These are phyloP conservation scores for Crotalus horridus DNA, from an alignment of 2,113 vertebrate genomes.

Conservation along the genomic window DNA sequence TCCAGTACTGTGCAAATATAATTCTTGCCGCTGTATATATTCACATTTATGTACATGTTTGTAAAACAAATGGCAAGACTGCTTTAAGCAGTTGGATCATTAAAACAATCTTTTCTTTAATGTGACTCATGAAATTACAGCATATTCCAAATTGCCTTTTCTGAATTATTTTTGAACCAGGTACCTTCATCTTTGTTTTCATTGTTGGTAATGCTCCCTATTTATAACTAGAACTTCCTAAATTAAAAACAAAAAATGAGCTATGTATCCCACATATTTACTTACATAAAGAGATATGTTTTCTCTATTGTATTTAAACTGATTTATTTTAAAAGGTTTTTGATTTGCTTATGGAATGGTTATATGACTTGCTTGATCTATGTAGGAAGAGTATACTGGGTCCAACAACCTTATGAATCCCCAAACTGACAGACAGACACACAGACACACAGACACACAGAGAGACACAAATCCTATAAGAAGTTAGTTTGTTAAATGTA, in stretches of 20 bases:
- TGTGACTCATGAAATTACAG: background rate
- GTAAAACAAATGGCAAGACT: background rate
- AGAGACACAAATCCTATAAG: background rate
- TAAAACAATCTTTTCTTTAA: background rate
- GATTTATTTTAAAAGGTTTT: background rate
- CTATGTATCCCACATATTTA: background rate
- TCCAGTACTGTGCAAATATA: too few species aligned
- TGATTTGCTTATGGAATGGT: background rate
- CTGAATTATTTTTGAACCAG: background rate
- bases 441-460: background rate
- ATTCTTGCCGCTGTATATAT: background rate
- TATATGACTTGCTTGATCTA: background rate
- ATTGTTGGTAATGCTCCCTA: background rate
- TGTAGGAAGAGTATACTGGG: background rate
- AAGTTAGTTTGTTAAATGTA: background rate
- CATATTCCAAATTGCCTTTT: background rate
- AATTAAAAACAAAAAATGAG: background rate
- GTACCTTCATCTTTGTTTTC: background rate
- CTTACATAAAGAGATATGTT: background rate
- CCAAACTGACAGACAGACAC: background rate
- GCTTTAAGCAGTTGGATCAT: background rate
- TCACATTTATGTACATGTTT: background rate
- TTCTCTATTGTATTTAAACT: background rate
- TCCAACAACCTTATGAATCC: background rate
- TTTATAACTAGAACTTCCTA: background rate